Evolutionary conservation across 2,888 invertebrate species (phyloP), one percentile per base, ranked within the genome.

Genomic region (Bugula neritina): DNA sequence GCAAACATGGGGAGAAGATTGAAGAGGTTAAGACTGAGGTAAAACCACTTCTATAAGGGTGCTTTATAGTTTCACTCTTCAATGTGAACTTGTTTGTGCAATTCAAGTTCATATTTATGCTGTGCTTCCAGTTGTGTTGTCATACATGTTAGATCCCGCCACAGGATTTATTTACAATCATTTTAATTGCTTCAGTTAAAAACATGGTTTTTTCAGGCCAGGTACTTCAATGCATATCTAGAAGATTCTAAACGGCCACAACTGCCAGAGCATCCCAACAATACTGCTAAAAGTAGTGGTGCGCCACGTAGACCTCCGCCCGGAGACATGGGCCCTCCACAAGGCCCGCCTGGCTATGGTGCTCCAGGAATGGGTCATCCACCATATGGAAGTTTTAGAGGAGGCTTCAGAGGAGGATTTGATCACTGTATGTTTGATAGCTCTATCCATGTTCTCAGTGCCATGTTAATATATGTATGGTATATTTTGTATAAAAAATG

Each of bases 11-110:
- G 0, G 98, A 99, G 80, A 98, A 97, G 86, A 91, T 99, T 58
- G 94, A 97, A 54, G 97, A 98, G 85, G 97, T 97, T 0, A 92
- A 92, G 76, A 93, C 94, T 80, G 97, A 98, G 87, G 97, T 88
- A 73, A 73, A 76, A 13, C 10, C 52, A 21, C n/a, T 52, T 52
- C 10, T 52, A 52, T 52, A 52, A 52, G 10, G 21, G 10, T 13
- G 10, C 10, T 21, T 52, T 52, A 21, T 52, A 21, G 10, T 13
- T 52, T 52, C 52, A 52, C 21, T 52, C 10, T 52, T 13, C 21
- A 52, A 52, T 52, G 21, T 52, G 21, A 13, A 52, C 52, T 52
- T 52, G 52, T 52, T 10, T 52, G 21, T 52, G 10, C 52, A 52
- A 13, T 52, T 13, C 21, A 52, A n/a, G n/a, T n/a, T n/a, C n/a